phyloP scores from a whole-genome alignment of 2,797 vertebrate species.

The Orestias chungarensis region DNA sequence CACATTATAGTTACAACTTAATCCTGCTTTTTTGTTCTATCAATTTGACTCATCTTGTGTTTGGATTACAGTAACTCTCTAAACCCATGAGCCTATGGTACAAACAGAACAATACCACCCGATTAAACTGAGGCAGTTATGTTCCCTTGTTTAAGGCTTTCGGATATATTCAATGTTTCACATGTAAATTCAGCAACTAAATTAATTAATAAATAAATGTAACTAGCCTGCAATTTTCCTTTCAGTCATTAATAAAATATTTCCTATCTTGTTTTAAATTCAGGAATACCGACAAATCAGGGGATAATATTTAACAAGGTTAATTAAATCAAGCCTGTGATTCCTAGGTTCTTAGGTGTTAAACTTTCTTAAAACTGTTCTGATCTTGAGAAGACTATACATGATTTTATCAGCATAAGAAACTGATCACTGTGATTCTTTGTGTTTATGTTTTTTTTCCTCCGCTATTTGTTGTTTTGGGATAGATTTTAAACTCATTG shows the following conservation, averaged over 20 bases:
- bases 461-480: too few relatives aligned
- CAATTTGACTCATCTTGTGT: slow-evolving; percentile 33
- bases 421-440: not conserved
- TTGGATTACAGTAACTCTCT: slow-evolving; percentile 46
- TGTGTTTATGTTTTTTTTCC: too few relatives aligned
- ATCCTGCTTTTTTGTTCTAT: slow-evolving; percentile 42
- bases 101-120: slow-evolving; percentile 13
- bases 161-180: slow-evolving; percentile 7
- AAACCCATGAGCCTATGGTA: slow-evolving; percentile 16
- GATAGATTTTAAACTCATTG: too few relatives aligned
- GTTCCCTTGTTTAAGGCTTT: slow-evolving; percentile 12
- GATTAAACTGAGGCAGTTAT: slow-evolving; percentile 11
- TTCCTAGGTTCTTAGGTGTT: not conserved
- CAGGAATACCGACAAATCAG: not conserved
- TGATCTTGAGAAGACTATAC: not conserved
- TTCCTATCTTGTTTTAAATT: too few relatives aligned
- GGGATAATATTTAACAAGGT: not conserved
- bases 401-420: not conserved
- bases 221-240: too few relatives aligned
- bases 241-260: too few relatives aligned
- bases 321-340: not conserved
- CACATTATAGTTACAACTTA: slow-evolving; percentile 21
- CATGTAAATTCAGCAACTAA: slow-evolving; percentile 13
- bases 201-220: too few relatives aligned
- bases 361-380: not conserved